Evolutionary conservation across 1,140 invertebrate genomes (phyloP), one percentile per base, ranked within the genome.

Genomic region (Magallana gigas): DNA sequence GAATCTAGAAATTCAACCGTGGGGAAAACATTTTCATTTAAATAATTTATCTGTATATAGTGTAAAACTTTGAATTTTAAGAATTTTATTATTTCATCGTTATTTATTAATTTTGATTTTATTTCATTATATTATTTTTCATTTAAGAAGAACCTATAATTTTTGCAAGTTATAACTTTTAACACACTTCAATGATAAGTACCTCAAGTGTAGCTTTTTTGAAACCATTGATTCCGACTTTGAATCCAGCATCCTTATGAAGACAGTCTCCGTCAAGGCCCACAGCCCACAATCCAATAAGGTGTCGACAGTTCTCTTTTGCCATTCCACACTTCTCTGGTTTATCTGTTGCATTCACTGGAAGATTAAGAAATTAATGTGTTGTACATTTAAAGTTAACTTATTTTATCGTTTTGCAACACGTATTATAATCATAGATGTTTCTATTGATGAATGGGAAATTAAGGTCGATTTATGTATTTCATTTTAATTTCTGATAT

Each of bases 271-370:
- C 90, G 2, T 23, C n/a, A 8, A 88, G 81, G 8, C 90, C 90
- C 14, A 91, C 84, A 56, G 87, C 87, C 90, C 90, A 91, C 1
- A 87, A 62, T 0, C 85, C 85, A n/a, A 91, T 88, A 0, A 89
- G 59, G 7, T 88, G 57, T 6, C 57, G 29, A 48, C 84, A 84
- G 14, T 9, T 23, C 48, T 57, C 7, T 5, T 18, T 23, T 14
- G 23, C 83, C 76, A 84, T 89, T 4, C 82, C 88, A 62, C 88
- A 89, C 9, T 11, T 62, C 36, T 23, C 11, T 1, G 88, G 84
- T 16, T 18, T 16, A 18, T 16, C 9, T 16, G 36, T 57, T 14
- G 80, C 36, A 8, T 56, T 82, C 16, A 82, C 80, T 82, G 14
- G 6, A 82, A 57, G 29, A 48, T 48, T 48, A 48, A 48, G 5